These are phyloP conservation scores for Drosophila putrida DNA, from an alignment of 2,888 invertebrate genomes.

Conservation along the genomic window DNA sequence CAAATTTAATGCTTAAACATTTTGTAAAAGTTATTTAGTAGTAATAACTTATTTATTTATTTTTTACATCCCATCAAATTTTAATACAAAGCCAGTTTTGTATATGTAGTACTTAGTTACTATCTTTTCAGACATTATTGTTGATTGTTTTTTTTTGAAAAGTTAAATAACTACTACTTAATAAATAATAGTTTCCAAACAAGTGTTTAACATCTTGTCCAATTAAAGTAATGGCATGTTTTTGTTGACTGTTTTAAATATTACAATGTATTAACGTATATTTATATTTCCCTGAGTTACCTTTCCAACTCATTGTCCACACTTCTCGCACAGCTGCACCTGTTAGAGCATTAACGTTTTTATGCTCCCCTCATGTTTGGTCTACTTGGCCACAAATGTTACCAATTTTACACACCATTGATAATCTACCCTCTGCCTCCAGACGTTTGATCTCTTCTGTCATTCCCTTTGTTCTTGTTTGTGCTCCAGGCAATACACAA, in stretches of 20 bases:
- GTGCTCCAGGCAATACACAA: constrained; percentile 10
- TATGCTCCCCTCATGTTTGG: neutral
- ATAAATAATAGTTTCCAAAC: neutral
- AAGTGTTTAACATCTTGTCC: neutral
- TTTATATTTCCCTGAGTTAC: neutral
- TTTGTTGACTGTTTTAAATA: no score
- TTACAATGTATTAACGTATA: neutral
- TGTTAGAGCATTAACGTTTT: constrained; percentile 18
- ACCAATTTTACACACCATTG: constrained; percentile 57
- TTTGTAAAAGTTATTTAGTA: neutral
- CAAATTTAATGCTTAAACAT: constrained; percentile 18
- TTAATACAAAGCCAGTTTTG: no score
- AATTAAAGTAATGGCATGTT: no score
- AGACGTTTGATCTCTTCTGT: constrained; percentile 27
- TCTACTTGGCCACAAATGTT: constrained; percentile 35
- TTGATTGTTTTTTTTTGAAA: no score
- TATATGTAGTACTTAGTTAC: no score
- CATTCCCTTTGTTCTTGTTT: constrained; percentile 22
- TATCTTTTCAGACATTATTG: no score
- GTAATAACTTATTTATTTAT: no score
- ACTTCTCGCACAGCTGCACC: constrained; percentile 30
- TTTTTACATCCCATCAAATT: no score
- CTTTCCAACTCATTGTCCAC: neutral
- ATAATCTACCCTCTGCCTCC: constrained; percentile 19
- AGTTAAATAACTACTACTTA: no score